Evolutionary conservation across 2,888 invertebrate genomes (phyloP), one percentile per base, ranked within the genome.

Genomic region (Phalera bucephala): DNA sequence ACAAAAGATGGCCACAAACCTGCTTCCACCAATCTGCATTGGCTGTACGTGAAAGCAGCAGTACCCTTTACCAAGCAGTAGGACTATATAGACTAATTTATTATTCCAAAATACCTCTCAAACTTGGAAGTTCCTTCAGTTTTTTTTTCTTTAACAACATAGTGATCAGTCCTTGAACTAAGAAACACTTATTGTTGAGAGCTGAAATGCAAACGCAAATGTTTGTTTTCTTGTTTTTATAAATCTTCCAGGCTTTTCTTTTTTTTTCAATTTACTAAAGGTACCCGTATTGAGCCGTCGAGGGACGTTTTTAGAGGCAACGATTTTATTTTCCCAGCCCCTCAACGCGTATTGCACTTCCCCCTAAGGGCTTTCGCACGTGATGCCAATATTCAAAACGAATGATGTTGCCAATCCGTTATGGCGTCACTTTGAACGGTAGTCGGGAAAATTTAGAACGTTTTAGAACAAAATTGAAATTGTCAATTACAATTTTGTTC

Each of bases 321-420:
- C 75, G 74, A 85, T 84, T 87, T 84, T 82, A 85, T 85, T 82
- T 82, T 65, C 73, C 63, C 60, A 66, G 53, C 67, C 68, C 64
- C 69, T 59, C 64, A 59, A 60, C 66, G 67, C 72, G 72, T 74
- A 77, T 79, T 74, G 75, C 77, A 66, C 68, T 79, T 73, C 70
- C 66, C 81, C 82, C 80, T 75, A 70, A 80, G 83, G 82, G 80
- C 61, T 69, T 63, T 68, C 68, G 67, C 74, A 83, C 86, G 85
- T 81, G 82, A 80, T 75, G 72, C 71, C 79, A 83, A 84, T 84
- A 84, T 86, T 81, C 80, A 75, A 74, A 83, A 81, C 78, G 82
- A 80, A 82, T 78, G 80, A 81, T 78, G 77, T 79, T 74, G 67
- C 64, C 76, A 83, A 83, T 81, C 81, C 79, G 82, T 80, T 83